These are phyloP conservation scores for Drosophila equinoxialis DNA, from an alignment of 1,140 invertebrate genomes.

Conservation along the genomic window DNA sequence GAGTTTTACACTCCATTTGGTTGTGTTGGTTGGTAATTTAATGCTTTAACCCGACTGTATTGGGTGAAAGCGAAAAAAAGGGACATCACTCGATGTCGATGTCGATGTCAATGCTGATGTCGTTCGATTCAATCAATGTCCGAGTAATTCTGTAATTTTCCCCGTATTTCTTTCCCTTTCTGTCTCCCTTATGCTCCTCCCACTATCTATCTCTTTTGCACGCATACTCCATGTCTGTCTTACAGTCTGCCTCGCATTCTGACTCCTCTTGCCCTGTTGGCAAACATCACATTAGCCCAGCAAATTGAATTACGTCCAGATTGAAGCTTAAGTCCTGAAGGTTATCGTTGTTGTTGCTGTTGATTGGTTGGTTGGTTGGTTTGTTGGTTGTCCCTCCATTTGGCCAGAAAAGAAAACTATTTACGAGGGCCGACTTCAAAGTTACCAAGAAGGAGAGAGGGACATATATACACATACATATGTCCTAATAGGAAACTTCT, in stretches of 20 bases:
- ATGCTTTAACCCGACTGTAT: conserved; percentile 33
- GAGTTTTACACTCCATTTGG: conserved; percentile 71
- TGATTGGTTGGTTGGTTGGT: conserved; percentile 2
- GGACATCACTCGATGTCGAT: conserved; percentile 3
- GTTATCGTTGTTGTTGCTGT: conserved; percentile 22
- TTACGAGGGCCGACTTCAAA: too few species aligned
- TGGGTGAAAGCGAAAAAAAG: not conserved
- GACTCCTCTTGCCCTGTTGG: conserved; percentile 46
- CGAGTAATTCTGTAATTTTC: conserved; percentile 80
- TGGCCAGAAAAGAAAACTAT: too few species aligned
- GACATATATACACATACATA: too few species aligned
- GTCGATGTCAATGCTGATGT: conserved; percentile 29
- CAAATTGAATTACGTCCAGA: conserved; percentile 76
- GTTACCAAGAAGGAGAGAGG: too few species aligned
- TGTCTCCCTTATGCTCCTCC: not conserved
- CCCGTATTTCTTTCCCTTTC: conserved; percentile 48
- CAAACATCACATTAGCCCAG: conserved; percentile 79
- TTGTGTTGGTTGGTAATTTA: conserved; percentile 58
- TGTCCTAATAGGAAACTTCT: too few species aligned
- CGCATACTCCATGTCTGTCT: not conserved
- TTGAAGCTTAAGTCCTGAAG: conserved; percentile 54
- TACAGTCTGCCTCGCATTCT: not conserved
- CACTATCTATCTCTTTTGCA: not conserved
- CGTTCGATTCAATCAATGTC: conserved; percentile 78
- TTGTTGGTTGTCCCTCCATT: too few species aligned